phyloP scores from a whole-genome alignment of 2,113 vertebrate genomes.

The Bostrychus sinensis region DNA sequence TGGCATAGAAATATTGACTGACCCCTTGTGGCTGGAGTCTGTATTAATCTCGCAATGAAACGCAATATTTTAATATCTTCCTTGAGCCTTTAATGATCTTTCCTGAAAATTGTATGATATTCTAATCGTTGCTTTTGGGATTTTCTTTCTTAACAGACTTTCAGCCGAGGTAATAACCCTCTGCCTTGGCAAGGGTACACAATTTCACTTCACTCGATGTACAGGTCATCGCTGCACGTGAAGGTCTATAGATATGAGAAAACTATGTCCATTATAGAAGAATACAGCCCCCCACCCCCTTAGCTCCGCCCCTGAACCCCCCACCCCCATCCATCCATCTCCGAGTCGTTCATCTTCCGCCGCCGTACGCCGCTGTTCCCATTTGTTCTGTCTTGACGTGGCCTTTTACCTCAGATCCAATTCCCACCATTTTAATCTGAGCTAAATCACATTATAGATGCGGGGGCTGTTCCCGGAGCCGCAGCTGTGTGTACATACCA shows the following conservation, averaged over 20 bases:
- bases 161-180: too few relatives aligned
- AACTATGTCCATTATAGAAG: constrained; percentile 55
- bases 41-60: too few relatives aligned
- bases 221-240: constrained; percentile 48
- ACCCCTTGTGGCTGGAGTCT: too few relatives aligned
- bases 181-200: not conserved
- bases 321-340: constrained; percentile 50
- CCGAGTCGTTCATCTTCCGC: constrained; percentile 73
- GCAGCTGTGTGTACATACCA: constrained; percentile 5
- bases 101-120: too few relatives aligned
- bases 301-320: constrained; percentile 21
- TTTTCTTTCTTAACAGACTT: too few relatives aligned
- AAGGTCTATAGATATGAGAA: constrained; percentile 26
- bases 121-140: too few relatives aligned
- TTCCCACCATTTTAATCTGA: constrained; percentile 75
- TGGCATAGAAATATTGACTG: too few relatives aligned
- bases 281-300: constrained; percentile 40
- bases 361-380: constrained; percentile 50
- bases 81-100: too few relatives aligned
- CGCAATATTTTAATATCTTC: too few relatives aligned
- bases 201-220: constrained; percentile 1
- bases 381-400: constrained; percentile 74
- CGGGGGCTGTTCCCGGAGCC: constrained; percentile 39
- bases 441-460: constrained; percentile 65
- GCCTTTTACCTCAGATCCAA: constrained; percentile 78